Percentiles rank a stretch among this genome's conserved stretches.
phyloP scores from a whole-genome alignment of 2,797 vertebrate species.

The Uromys caudimaculatus region DNA sequence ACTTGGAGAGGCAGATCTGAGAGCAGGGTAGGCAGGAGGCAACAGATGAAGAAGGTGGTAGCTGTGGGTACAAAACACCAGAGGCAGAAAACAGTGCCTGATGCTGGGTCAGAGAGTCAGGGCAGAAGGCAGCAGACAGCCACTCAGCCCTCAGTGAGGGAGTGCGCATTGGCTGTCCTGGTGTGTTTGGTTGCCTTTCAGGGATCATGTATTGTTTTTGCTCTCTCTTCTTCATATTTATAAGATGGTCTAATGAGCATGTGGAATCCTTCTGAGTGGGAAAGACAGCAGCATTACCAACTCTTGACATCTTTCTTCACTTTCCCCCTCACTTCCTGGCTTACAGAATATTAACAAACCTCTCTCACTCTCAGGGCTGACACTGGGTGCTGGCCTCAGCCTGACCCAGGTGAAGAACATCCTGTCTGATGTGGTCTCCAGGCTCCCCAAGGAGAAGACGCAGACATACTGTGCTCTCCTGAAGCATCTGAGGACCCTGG shows the following conservation, averaged over 20 bases:
- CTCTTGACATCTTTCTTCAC: not conserved
- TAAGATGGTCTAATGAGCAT: not conserved
- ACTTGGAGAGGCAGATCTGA: not conserved
- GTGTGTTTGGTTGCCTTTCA: not conserved
- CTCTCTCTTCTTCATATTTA: not conserved
- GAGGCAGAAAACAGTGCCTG: not conserved
- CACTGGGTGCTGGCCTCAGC: constrained; percentile 87
- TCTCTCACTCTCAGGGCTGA: constrained; percentile 48
- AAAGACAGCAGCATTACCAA: not conserved
- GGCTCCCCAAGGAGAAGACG: constrained; percentile 82
- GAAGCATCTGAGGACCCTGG: constrained; percentile 85
- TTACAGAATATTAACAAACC: not conserved
- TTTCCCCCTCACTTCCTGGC: not conserved
- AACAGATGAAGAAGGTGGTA: not conserved
- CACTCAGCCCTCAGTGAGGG: not conserved
- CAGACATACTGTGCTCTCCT: constrained; percentile 87
- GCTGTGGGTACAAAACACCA: not conserved
- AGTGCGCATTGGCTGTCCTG: not conserved
- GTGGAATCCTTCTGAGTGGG: not conserved
- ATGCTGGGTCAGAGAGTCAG: not conserved
- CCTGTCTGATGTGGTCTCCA: constrained; percentile 82
- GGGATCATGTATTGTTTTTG: not conserved
- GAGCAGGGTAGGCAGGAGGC: not conserved
- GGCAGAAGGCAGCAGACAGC: not conserved
- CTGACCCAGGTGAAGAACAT: constrained; percentile 85